Conservation (phyloP, 2,888 invertebrate species). For the Melieria crassipennis region DNA sequence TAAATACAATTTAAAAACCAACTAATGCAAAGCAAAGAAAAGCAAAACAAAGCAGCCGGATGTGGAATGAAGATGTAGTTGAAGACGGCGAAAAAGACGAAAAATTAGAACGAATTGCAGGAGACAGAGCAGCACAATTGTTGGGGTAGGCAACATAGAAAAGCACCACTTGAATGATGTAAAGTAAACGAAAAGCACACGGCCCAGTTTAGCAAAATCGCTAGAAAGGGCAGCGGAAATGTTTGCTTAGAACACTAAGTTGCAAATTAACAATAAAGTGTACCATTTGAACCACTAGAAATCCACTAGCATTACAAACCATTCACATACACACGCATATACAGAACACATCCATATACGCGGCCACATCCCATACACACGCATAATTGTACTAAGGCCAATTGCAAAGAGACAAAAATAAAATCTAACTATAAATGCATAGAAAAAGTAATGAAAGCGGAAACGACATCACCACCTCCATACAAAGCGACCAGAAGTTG, state of each 20-base stretch:
- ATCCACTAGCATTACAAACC: neutral
- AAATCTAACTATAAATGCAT: too few relatives aligned
- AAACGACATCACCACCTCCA: too few relatives aligned
- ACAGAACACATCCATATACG: neutral
- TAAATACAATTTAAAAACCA: slow-evolving; percentile 36
- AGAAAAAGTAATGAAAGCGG: too few relatives aligned
- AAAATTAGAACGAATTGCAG: neutral
- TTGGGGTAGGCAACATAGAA: neutral
- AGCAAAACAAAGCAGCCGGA: neutral
- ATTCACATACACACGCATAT: neutral
- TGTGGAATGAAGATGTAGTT: neutral
- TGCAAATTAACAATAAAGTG: slow-evolving; percentile 16
- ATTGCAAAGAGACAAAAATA: too few relatives aligned
- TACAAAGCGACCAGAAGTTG: too few relatives aligned
- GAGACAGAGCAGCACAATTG: neutral
- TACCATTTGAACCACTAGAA: slow-evolving; percentile 7
- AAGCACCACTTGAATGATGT: neutral
- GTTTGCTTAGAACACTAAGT: slow-evolving; percentile 12
- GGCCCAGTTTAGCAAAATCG: too few relatives aligned
- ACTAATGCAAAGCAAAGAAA: neutral
- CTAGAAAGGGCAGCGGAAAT: neutral
- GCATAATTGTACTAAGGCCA: too few relatives aligned
- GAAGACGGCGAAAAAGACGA: neutral
- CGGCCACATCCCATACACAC: too few relatives aligned
- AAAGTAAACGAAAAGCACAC: neutral